Evolutionary conservation across 2,888 invertebrate genomes (phyloP).

Genomic region (Byasa hedistus): DNA sequence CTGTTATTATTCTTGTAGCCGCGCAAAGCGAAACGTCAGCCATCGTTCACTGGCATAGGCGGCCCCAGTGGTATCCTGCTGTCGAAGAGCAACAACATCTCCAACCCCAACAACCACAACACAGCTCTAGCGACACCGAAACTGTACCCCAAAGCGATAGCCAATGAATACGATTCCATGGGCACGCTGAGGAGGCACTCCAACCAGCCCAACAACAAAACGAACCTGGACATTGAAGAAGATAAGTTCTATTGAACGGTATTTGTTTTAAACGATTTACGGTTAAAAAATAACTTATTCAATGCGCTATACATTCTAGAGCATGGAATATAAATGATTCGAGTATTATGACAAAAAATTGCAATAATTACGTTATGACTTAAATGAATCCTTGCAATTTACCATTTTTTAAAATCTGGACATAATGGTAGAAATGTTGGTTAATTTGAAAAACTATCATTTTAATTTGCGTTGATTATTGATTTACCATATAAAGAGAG

Average conservation of each 20-base stretch:
- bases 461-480: too few relatives aligned
- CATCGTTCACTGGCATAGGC: constrained; percentile 83
- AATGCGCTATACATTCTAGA: too few relatives aligned
- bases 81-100: constrained; percentile 79
- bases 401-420: not conserved
- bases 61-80: constrained; percentile 76
- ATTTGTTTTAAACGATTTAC: not conserved
- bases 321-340: too few relatives aligned
- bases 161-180: constrained; percentile 87
- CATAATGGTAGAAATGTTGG: not conserved
- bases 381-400: not conserved
- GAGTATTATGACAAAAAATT: not conserved
- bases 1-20: constrained; percentile 50
- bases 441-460: too few relatives aligned
- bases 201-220: constrained; percentile 84
- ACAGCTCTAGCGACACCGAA: constrained; percentile 81
- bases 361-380: not conserved
- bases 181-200: constrained; percentile 88
- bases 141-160: constrained; percentile 84
- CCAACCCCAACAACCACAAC: constrained; percentile 82
- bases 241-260: constrained; percentile 82
- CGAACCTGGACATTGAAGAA: constrained; percentile 81
- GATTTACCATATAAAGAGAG: too few relatives aligned
- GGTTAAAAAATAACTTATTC: too few relatives aligned
- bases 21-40: constrained; percentile 82